Evolutionary conservation across 1,140 invertebrate species (phyloP), one percentile per base, ranked within the genome.

Genomic region (Elysia chlorotica): DNA sequence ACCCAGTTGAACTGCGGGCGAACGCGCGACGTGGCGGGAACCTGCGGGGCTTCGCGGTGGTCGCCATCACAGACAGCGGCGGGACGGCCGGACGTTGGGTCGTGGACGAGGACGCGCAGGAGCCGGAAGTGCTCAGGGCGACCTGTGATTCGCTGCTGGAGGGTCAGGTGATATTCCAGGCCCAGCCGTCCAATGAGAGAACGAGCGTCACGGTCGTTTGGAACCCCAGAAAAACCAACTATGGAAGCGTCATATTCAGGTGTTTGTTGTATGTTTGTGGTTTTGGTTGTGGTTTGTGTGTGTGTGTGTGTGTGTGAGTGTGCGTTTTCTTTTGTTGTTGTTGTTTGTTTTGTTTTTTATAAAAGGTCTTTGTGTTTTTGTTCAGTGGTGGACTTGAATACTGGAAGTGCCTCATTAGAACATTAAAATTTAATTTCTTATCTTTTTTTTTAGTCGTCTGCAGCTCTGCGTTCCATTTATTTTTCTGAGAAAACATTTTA

Each of bases 161-260:
- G 62, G 62, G 62, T 3, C 62, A 65, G n/a, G 62, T 65, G 10
- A 65, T 65, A 31, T 35, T 65, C 33, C 62, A 65, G 21, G 62
- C 62, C 14, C 5, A 23, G 4, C 2, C 62, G 6, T 65, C 62
- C 17, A 35, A 37, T 2, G 17, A 5, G 6, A 36, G 62, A 36
- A 36, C 2, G 3, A 23, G 31, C 4, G 62, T 65, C 31, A 23
- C 10, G 10, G 59, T 62, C 31, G 21, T 30, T 2, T 62, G 59
- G 59, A 33, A 65, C 62, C 35, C 30, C 35, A 6, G 62, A 23
- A 25, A 19, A 1, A 65, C 62, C 30, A 65, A 65, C 38, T 65
- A 31, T 65, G 62, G 62, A 4, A 25, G 62, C 14, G 25, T 65
- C 5, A 31, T 65, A 31, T 65, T 65, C 25, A 35, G 62, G 62